Base-by-base conservation (phyloP, 2,113 vertebrate species). In the Fregata magnificens region DNA sequence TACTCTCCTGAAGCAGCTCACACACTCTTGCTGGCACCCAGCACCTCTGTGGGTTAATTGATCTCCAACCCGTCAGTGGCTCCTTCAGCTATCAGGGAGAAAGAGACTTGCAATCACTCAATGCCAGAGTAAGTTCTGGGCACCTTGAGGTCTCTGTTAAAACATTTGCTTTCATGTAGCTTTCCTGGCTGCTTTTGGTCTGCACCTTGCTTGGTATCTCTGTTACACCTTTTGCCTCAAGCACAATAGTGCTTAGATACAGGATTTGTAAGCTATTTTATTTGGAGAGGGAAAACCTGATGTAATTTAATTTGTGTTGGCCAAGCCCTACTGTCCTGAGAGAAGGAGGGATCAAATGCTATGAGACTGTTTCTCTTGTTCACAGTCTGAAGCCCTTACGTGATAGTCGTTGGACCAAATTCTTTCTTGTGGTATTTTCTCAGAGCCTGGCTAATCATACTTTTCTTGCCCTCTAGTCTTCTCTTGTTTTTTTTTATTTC, bases 371-470 rank as follows among this genome's bases (percentile, higher is more conserved):
- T 81, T 71, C 63, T 56, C 36, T 52, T 72, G 21, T 34, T 50
- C 61, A 36, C 0, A 0, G 26, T 69, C 44, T 72, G 69, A 87
- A 89, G 65, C 16, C 10, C 29, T 73, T 59, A 36, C 0, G 0
- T 55, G 18, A 20, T 2, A 59, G 17, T 4, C 2, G 16, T 59
- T 92, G 11, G 40, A 69, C 24, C 17, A 44, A 56, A 55, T 65
- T 78, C 9, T 73, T 80, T 44, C 59, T 59, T 42, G 24, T 24
- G 40, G 7, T 19, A 13, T 61, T 76, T 71, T 65, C 42, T 70
- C 50, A 50, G 42, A 53, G 29, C 21, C 32, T 56, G 21, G 40
- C 12, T 67, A 56, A 59, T n/a, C 7, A 31, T 38, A 25, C 24
- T 72, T 72, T 89, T 50, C 70, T 91, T 52, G 32, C 31, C 12